phyloP scores from a whole-genome alignment of 2,113 vertebrate species.

The Numenius arquata region DNA sequence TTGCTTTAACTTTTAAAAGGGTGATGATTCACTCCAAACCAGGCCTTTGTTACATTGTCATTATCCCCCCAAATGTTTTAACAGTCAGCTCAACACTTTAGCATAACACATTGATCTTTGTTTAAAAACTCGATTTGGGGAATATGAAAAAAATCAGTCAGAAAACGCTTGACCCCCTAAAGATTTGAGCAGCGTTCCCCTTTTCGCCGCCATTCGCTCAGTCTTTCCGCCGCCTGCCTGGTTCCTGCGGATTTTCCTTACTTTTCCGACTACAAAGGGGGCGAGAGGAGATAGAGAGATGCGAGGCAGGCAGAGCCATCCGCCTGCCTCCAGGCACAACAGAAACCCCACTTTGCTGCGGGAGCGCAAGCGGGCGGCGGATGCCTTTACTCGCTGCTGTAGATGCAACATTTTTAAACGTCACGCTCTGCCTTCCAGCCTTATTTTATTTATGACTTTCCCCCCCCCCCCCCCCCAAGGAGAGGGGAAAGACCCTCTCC shows the following conservation, averaged over 20 bases:
- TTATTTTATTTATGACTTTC: constrained; percentile 61
- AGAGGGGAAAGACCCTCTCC: constrained; percentile 34
- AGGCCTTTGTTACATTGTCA: constrained; percentile 93
- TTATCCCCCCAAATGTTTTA: constrained; percentile 93
- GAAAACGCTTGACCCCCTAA: constrained; percentile 67
- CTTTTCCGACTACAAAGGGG: constrained; percentile 48
- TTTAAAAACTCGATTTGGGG: constrained; percentile 80
- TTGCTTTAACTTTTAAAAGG: constrained; percentile 99
- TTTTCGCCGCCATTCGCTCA: not conserved
- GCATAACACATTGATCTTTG: constrained; percentile 86
- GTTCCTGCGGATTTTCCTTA: constrained; percentile 27
- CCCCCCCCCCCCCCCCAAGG: not conserved
- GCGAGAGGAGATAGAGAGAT: not conserved
- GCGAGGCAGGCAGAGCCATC: not conserved
- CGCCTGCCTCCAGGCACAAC: not conserved
- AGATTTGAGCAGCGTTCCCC: constrained; percentile 15
- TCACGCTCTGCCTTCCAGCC: constrained; percentile 49
- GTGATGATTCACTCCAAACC: constrained; percentile 90
- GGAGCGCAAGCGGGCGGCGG: not conserved
- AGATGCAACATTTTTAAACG: constrained; percentile 47
- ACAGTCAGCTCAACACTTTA: constrained; percentile 86
- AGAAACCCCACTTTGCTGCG: not conserved
- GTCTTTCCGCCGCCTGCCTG: not conserved
- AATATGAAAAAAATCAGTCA: constrained; percentile 70
- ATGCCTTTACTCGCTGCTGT: constrained; percentile 29